A percentile compares a stretch with the other conserved stretches of the same genome.
phyloP scores from a whole-genome alignment of 2,113 vertebrate species.

The Tyto alba region DNA sequence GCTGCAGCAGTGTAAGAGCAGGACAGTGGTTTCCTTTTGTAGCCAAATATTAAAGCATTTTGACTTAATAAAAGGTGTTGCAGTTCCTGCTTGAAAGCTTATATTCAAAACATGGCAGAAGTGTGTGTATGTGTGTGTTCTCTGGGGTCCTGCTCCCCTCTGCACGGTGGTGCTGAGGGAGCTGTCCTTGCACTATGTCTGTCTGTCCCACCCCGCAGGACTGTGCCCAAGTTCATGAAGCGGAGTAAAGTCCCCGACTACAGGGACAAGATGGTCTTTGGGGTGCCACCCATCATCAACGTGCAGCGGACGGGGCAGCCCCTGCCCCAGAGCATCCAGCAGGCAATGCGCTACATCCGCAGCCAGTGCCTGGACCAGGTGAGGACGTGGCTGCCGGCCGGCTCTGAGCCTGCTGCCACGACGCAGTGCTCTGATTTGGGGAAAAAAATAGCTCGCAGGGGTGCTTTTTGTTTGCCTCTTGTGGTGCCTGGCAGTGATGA shows the following conservation, averaged over 20 bases:
- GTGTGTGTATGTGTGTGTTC: rapidly evolving
- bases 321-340: slow-evolving; percentile 85
- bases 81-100: neutral
- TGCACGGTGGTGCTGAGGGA: neutral
- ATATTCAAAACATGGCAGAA: neutral
- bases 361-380: slow-evolving; percentile 87
- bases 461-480: neutral
- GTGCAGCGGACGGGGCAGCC: slow-evolving; percentile 83
- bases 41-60: neutral
- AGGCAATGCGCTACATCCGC: slow-evolving; percentile 85
- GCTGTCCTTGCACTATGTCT: neutral
- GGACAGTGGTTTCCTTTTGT: neutral
- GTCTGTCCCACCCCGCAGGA: slow-evolving; percentile 63
- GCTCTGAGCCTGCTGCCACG: too few relatives aligned
- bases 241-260: slow-evolving; percentile 83
- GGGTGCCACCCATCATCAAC: slow-evolving; percentile 78
- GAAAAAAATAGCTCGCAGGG: rapidly evolving
- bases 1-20: neutral
- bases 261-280: slow-evolving; percentile 80
- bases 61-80: neutral
- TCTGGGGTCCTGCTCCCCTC: neutral
- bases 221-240: slow-evolving; percentile 88
- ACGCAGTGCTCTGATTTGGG: neutral
- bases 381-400: neutral
- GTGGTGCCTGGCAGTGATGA: rapidly evolving